Base-by-base conservation (phyloP, 1,140 invertebrate genomes). In the Papilio polyxenes region DNA sequence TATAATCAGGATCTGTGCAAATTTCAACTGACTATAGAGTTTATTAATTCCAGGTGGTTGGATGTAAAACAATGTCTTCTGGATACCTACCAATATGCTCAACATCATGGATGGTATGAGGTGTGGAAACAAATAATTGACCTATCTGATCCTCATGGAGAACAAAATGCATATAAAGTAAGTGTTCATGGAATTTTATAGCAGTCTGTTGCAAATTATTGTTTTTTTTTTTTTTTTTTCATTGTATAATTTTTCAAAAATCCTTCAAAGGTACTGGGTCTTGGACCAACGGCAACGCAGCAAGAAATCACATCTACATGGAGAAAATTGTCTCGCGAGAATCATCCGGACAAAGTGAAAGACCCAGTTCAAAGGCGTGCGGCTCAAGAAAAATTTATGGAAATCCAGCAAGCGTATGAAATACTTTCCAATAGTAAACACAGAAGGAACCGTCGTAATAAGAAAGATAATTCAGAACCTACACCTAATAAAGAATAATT, bases 391-490 rank as follows among this genome's bases (percentile, higher is more conserved):
- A 97, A 95, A 81, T 99, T 99, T 88, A 98, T 99, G 95, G 97
- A 99, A 89, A 98, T 99, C 83, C 98, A 99, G 89, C 96, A 98
- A 91, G 98, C 98, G 0, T 99, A 98, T 88, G 98, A 98, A 88
- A 97, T 97, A 40, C 93, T 99, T 0, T 98, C 98, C 5, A 97
- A 96, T 81, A 97, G 97, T 75, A 98, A 98, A 89, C 96, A 96
- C 72, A 96, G 96, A 83, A 94, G 97, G 20, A 96, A 96, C 77
- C 95, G 95, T 76, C 96, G 96, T 85, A 98, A 98, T 89, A 97
- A 97, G 84, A 96, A 97, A 88, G 93, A 95, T 59, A 94, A 95
- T 79, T 92, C 93, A 0, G 89, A 91, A 40, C 82, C 85, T 2
- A 79, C 72, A 2, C 62, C 20, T 48, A 74, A 13, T 37, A 31